phyloP scores from a whole-genome alignment of 2,113 vertebrate genomes.

The Acanthochromis polyacanthus region DNA sequence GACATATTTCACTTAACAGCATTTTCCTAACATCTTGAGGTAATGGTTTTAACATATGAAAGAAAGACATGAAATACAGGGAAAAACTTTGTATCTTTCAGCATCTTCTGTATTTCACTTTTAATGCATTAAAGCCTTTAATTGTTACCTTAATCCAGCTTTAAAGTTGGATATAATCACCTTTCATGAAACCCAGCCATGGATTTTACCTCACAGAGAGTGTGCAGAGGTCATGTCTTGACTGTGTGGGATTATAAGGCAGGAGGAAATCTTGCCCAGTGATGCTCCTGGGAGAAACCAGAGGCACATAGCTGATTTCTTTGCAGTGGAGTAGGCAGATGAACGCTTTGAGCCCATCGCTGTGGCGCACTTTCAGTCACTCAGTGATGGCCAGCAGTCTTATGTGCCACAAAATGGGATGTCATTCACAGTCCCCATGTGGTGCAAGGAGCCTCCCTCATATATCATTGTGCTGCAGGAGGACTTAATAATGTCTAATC shows the following conservation, averaged over 20 bases:
- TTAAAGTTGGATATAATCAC: not conserved
- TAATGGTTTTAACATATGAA: too few relatives aligned
- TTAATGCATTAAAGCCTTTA: too few relatives aligned
- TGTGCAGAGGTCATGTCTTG: not conserved
- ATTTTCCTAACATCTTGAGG: too few relatives aligned
- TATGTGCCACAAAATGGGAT: conserved; percentile 46
- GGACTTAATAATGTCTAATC: conserved; percentile 19
- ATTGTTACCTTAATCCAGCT: not conserved
- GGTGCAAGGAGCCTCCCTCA: conserved; percentile 58
- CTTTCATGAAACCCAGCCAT: too few relatives aligned
- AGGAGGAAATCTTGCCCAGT: conserved; percentile 6
- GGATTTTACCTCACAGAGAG: not conserved
- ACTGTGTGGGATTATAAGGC: conserved; percentile 2
- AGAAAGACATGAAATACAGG: too few relatives aligned
- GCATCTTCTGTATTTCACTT: too few relatives aligned
- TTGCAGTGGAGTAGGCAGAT: conserved; percentile 37
- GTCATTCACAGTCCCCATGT: conserved; percentile 60
- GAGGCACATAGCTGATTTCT: conserved; percentile 15
- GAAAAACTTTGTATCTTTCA: too few relatives aligned
- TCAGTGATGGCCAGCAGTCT: conserved; percentile 45
- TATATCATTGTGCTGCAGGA: conserved; percentile 43
- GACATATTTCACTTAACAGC: too few relatives aligned
- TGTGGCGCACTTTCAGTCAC: conserved; percentile 56
- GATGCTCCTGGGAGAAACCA: conserved; percentile 9
- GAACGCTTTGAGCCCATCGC: conserved; percentile 26